Base-by-base conservation (phyloP, 2,888 invertebrate species). In the Hyles lineata region DNA sequence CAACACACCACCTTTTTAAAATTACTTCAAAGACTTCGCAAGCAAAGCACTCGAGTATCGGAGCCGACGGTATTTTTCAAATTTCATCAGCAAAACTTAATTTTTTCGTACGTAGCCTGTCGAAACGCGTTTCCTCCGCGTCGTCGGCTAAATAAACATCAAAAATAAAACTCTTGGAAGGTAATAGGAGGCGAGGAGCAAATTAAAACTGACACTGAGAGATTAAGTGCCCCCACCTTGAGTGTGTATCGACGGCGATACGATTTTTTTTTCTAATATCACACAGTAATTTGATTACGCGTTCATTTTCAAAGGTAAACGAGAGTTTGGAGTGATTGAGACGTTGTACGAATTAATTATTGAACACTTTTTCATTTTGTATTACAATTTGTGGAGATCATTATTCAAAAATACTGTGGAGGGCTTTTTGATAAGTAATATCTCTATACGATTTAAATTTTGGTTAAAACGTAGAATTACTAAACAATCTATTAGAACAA, bases 151-250 rank as follows among this genome's bases (percentile, higher is more conserved):
- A 83, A 84, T 83, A 80, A 81, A 85, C 84, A 89, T 88, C 88
- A 82, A 90, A 93, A 93, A 93, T 91, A 94, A 92, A 92, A 92
- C 89, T 88, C 90, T 88, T 85, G 85, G 89, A 89, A 91, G 87
- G 93, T 93, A 94, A 94, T 90, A 87, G 89, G 94, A 94, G 87
- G 89, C 92, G 84, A 82, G 87, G 84, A 85, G 87, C 90, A 94
- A 94, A 94, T 94, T 93, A 94, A 92, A 89, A 88, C 90, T 89
- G 94, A 94, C 94, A 92, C 91, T 94, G 94, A 94, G 92, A 93
- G 91, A 94, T 94, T 93, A 94, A 91, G 92, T 89, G 88, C 86
- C 82, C 78, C 81, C 80, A 83, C 85, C 87, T 88, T 83, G 87
- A 87, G 87, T 88, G 86, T 87, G 87, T 88, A 86, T 85, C 85